Conservation (phyloP, 2,888 invertebrate species). For the Thalpophila matura region DNA sequence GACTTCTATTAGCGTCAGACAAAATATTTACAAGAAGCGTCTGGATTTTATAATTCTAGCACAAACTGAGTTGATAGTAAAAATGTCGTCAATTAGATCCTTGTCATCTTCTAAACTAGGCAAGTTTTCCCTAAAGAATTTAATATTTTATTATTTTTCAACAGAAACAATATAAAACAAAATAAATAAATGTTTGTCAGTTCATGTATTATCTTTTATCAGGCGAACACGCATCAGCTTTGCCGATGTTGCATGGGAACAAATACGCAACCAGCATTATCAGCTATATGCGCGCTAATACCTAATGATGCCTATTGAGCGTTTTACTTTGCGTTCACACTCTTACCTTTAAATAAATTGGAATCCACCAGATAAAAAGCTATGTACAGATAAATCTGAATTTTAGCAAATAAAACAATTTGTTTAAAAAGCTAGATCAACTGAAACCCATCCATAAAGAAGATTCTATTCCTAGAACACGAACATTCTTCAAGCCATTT, state of each 20-base stretch:
- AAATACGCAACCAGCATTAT: neutral
- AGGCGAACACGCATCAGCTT: neutral
- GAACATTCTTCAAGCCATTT: conserved; percentile 13
- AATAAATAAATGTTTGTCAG: conserved; percentile 40
- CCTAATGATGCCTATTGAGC: too few relatives aligned
- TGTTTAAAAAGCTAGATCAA: conserved; percentile 5
- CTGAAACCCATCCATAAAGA: neutral
- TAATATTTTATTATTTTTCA: conserved; percentile 40
- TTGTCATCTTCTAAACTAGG: conserved; percentile 28
- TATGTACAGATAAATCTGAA: neutral
- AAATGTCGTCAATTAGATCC: conserved; percentile 15
- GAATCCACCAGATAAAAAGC: neutral
- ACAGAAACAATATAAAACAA: conserved; percentile 37
- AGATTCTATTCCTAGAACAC: conserved; percentile 6
- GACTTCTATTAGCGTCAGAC: conserved; percentile 13
- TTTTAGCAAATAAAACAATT: neutral
- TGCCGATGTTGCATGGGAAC: neutral
- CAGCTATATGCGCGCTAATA: too few relatives aligned
- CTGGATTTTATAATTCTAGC: neutral
- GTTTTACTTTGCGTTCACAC: too few relatives aligned
- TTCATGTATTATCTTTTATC: neutral
- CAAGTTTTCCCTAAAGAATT: conserved; percentile 35
- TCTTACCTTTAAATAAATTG: too few relatives aligned
- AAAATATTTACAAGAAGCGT: neutral
- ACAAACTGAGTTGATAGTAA: conserved; percentile 2